Percentiles rank a stretch among this genome's conserved stretches.
These are phyloP conservation scores for Syngnathus rostellatus DNA, from an alignment of 2,797 vertebrate species.

Conservation along the genomic window DNA sequence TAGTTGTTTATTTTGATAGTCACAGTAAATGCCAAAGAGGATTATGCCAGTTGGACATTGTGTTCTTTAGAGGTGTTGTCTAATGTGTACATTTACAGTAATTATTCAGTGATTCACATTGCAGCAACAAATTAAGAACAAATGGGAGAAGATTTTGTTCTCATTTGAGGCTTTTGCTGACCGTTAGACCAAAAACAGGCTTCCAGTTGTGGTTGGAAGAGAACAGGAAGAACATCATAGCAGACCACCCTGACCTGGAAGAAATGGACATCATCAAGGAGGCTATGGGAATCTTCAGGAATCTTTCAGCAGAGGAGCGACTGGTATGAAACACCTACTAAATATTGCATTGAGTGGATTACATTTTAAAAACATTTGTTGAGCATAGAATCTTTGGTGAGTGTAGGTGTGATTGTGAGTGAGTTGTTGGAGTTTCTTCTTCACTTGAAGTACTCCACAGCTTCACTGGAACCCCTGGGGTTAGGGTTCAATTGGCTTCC, in stretches of 20 bases:
- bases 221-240: conserved; percentile 78
- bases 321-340: conserved; percentile 45
- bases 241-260: conserved; percentile 76
- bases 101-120: not conserved
- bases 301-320: conserved; percentile 75
- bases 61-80: not conserved
- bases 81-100: not conserved
- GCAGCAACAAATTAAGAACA: not conserved
- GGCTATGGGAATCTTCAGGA: conserved; percentile 84
- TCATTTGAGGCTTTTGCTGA: not conserved
- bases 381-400: not conserved
- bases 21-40: not conserved
- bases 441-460: too few relatives aligned
- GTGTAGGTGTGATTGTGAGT: too few relatives aligned
- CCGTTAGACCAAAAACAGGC: conserved; percentile 81
- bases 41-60: not conserved
- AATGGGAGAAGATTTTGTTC: not conserved
- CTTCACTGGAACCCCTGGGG: too few relatives aligned
- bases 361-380: not conserved
- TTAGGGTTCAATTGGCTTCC: too few relatives aligned
- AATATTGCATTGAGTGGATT: not conserved
- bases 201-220: conserved; percentile 94
- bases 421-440: too few relatives aligned
- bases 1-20: not conserved
- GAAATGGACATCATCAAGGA: conserved; percentile 93